Base-by-base conservation (phyloP, 2,888 invertebrate genomes). In the Agapetus fuscipes region DNA sequence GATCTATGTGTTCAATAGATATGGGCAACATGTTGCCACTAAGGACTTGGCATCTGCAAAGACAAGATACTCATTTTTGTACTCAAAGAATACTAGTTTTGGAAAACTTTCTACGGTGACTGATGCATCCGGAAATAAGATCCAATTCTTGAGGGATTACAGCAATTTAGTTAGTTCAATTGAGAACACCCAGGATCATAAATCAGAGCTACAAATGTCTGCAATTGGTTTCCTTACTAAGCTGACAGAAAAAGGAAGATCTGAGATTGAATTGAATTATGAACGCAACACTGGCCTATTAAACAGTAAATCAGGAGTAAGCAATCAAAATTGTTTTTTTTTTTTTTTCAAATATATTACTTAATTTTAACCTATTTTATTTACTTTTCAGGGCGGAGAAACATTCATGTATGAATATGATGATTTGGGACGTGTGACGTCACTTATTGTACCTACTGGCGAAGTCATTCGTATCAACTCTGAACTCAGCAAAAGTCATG, bases 31-130 rank as follows among this genome's bases (percentile, higher is more conserved):
- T 61, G 85, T 90, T 16, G 84, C 86, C 16, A 96, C 96, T 2
- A 88, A 87, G 59, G 94, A 95, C 61, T 68, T 95, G 42, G 86
- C 95, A 31, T 95, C 95, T n/a, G 91, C 88, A 32, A 89, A 90
- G 63, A 86, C 86, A 3, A 76, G 93, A 58, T 96, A 95, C 62
- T 88, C 91, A 32, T 97, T 97, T 71, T 74, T 94, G 15, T 97
- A 97, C 69, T 94, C 91, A 32, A 96, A 96, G 56, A 94, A 93
- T 58, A 93, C 93, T 5, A 91, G 90, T 57, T 94, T 93, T 53
- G 95, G 96, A 1, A 89, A 90, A 56, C 66, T 97, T 37, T 88
- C 88, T 1, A 89, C 89, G 1, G 93, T 97, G 2, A 91, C 89
- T 2, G 95, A 95, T 62, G 87, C 89, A 41, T 89, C 91, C 3